A percentile compares a stretch with the other conserved stretches of the same genome.
Conservation (phyloP, 2,888 invertebrate genomes). For the Spialia ferax region DNA sequence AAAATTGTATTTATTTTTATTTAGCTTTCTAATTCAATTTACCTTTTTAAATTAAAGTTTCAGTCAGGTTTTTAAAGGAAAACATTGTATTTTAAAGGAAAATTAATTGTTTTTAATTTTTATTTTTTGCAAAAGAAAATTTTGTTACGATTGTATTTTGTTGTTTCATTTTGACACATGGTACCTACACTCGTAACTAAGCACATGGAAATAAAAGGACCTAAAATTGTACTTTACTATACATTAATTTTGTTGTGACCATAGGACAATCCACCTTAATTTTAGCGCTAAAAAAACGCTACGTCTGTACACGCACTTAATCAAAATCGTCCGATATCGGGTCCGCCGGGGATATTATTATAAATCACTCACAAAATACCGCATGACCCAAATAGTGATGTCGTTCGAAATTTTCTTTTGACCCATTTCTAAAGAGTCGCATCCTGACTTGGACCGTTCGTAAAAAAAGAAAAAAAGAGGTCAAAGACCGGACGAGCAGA, state of each 20-base stretch:
- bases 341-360: conserved; percentile 22
- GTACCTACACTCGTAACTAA: no score
- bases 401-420: conserved; percentile 62
- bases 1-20: no score
- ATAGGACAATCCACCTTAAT: not conserved
- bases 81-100: no score
- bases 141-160: no score
- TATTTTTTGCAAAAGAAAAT: no score
- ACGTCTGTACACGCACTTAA: not conserved
- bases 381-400: conserved; percentile 70
- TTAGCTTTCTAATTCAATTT: no score
- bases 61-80: no score
- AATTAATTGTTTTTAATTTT: no score
- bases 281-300: not conserved
- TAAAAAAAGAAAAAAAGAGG: conserved; percentile 64
- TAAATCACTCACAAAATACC: conserved; percentile 61
- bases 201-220: no score
- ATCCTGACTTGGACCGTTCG: conserved; percentile 54
- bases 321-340: conserved; percentile 16
- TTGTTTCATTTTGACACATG: no score
- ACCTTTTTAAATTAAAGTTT: no score
- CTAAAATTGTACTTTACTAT: no score
- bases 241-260: not conserved
- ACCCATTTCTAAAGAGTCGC: conserved; percentile 72
- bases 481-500: conserved; percentile 59